Base-by-base conservation (phyloP, 2,888 invertebrate species). In the Nomada goodeniana region DNA sequence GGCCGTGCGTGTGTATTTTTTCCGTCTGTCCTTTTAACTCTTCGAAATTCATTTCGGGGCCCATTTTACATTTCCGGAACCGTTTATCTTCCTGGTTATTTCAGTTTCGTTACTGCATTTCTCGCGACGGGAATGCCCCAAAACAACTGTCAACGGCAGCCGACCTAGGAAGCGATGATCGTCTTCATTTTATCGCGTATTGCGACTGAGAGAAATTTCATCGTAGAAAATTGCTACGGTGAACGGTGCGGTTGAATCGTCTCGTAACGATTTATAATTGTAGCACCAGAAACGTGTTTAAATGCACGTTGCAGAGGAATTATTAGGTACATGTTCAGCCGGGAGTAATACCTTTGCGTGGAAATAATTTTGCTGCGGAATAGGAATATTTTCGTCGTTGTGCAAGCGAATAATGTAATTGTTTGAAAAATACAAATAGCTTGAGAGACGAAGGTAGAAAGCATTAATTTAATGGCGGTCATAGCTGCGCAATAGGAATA, bases 81-180 rank as follows among this genome's bases (percentile, higher is more conserved):
- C 75, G 68, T 75, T 68, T 75, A 53, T 68, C 68, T 55, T 7
- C 26, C 29, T 26, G 53, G 75, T 68, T 75, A 73, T 69, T 61
- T 81, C 74, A 61, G 71, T 76, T 81, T 83, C 67, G 67, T 78
- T 78, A 63, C 55, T 65, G 47, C 68, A 73, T 76, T 75, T 82
- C 74, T 60, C 82, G 71, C 60, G 36, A 44, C n/a, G 64, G 36
- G 72, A 69, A 72, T 65, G 60, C 64, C 64, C 82, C 55, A 72
- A 82, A 82, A 83, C 82, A 69, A 72, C 82, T 78, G 83, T 83
- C 83, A 76, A 55, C 50, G 1, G 44, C 83, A 76, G 83, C 68
- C 65, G 75, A 65, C 75, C 75, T 13, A 69, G 78, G 76, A 71
- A 82, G 75, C 65, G 82, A 83, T 61, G 78, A 75, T 71, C 78